Evolutionary conservation across 2,797 vertebrate genomes (phyloP).

Genomic region (Crenuchus spilurus): DNA sequence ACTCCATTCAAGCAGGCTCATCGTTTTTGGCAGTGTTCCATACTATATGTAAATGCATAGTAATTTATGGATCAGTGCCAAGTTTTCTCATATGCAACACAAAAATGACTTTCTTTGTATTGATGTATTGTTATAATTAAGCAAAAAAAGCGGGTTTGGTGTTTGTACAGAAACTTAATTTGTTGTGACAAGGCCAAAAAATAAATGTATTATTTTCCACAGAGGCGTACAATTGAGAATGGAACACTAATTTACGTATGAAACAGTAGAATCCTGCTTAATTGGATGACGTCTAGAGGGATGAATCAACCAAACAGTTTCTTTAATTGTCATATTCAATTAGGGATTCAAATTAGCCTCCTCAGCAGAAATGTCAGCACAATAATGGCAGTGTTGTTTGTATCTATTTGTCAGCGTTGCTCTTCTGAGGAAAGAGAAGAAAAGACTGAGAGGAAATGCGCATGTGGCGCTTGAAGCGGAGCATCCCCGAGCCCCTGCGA

Average conservation of each 20-base stretch:
- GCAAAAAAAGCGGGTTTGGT: constrained; percentile 21
- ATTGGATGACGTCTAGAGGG: constrained; percentile 84
- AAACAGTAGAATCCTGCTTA: constrained; percentile 77
- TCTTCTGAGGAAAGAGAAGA: constrained; percentile 62
- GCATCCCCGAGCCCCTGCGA: constrained; percentile 72
- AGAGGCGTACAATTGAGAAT: constrained; percentile 65
- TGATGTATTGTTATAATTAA: constrained; percentile 22
- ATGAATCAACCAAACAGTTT: constrained; percentile 79
- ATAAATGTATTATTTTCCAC: constrained; percentile 37
- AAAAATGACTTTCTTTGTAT: constrained; percentile 16
- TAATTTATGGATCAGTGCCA: constrained; percentile 25
- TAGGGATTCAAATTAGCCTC: constrained; percentile 81
- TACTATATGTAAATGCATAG: neutral
- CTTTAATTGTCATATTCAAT: constrained; percentile 85
- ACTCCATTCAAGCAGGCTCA: neutral
- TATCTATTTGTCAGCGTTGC: constrained; percentile 75
- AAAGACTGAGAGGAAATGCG: constrained; percentile 58
- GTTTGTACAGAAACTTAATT: constrained; percentile 44
- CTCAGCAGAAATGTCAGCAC: constrained; percentile 71
- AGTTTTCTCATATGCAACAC: constrained; percentile 1
- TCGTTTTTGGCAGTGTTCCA: neutral
- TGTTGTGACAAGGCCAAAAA: constrained; percentile 49
- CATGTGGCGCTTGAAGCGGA: constrained; percentile 62
- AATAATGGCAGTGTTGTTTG: constrained; percentile 79
- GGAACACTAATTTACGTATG: constrained; percentile 76